Evolutionary conservation across 2,888 invertebrate species (phyloP), one percentile per base, ranked within the genome.

Genomic region (Cephus runcator): DNA sequence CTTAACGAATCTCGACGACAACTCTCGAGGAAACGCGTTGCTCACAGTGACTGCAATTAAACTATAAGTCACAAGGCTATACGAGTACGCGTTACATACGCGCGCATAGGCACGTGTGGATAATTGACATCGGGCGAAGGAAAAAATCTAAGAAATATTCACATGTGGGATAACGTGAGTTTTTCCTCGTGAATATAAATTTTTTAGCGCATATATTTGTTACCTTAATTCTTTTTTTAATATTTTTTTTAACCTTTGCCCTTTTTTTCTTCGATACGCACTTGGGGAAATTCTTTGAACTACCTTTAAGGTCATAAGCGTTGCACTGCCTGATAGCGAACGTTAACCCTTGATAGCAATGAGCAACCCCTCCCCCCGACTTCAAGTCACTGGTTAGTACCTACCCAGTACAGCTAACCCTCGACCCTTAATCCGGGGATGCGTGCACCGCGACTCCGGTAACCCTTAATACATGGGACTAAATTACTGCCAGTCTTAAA

Each of bases 401-500:
- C 34, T 73, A 34, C 75, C 74, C 34, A 35, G 36, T 12, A 34
- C 33, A 56, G 73, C 76, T 79, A 73, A 73, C 75, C 73, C 76
- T 69, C 69, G 76, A 73, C 77, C 78, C 84, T 82, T 82, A 81
- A 83, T 86, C 79, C 84, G 75, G 84, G 84, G 85, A 85, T 86
- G 84, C 87, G 83, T 86, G 84, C 83, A 77, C 81, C 80, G 79
- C 35, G 73, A 33, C 74, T 34, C 34, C 4, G 23, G 6, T n/a
- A 80, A 77, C 79, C 83, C 81, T 81, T 83, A 82, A 86, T 84
- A 81, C 83, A 81, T 83, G 79, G 80, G 82, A 82, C 85, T 87
- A 86, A 88, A 89, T 89, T 86, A 86, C 85, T 81, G 83, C 80
- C 86, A 80, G 83, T 80, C 83, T 80, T 83, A 85, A 88, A 88